Evolutionary conservation across 64 coral and sea anemone species (phyloP), one percentile per base, ranked within the genome.

Genomic region (Dendrophyllia cribrosa): DNA sequence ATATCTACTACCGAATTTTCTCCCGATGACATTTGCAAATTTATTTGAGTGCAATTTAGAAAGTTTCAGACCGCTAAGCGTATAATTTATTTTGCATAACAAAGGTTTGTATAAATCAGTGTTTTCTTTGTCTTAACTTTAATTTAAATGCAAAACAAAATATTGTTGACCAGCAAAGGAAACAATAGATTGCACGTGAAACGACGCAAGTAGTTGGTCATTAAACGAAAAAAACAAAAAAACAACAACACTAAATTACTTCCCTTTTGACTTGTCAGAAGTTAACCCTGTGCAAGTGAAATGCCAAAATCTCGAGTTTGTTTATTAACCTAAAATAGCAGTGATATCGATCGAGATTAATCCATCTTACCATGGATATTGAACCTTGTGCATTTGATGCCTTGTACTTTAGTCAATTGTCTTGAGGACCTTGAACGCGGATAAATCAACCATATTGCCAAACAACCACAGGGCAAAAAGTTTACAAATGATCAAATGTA

Each of bases 61-160:
- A 69, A 69, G 44, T 25, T 5, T 50, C 43, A 25, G 14, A 13
- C 43, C 44, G 61, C 56, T 63, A 19, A 13, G 20, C 25, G 58
- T 13, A 66, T 22, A 4, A 43, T 12, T 5, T 60, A 53, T 59
- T 53, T 56, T 48, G 34, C 9, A 43, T 43, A 73, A 73, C 34
- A 73, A 73, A 73, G 34, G 46, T 48, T 20, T 65, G 79, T 45
- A 82, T 44, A 82, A 46, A 82, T 82, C 13, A 44, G 56, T 6
- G 59, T 48, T 44, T 82, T 9, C 34, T 48, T 61, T 58, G 59
- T 62, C 2, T 11, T 20, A 19, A 14, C 61, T 77, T 19, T 55
- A 55, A 21, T 55, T 52, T n/a, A n/a, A n/a, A 77, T 77, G 75
- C 75, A 56, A 56, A 55, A 55, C 21, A 55, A 56, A 53, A 21